Conservation (phyloP, 2,113 vertebrate species). For the Aptenodytes forsteri region DNA sequence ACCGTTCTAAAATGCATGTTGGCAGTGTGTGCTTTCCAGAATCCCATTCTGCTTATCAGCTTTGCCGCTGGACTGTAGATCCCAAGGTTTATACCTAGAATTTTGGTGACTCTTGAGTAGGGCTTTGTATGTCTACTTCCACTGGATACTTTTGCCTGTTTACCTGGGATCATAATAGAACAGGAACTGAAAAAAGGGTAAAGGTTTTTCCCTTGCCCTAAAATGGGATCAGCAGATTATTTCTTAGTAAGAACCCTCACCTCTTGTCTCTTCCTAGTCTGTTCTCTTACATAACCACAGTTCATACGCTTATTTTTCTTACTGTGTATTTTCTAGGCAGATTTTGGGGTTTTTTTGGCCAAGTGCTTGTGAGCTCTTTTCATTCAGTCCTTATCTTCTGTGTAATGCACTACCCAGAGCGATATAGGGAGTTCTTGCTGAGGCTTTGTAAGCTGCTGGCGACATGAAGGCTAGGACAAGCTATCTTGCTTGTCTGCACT, state of each 20-base stretch:
- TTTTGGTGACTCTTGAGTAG: neutral
- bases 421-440: neutral
- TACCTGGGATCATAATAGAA: neutral
- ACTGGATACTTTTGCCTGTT: neutral
- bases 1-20: neutral
- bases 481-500: neutral
- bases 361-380: neutral
- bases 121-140: neutral
- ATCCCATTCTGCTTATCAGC: neutral
- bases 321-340: neutral
- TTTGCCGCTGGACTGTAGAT: neutral
- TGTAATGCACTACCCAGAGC: neutral
- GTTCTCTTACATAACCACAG: neutral
- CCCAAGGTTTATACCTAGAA: neutral
- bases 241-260: neutral
- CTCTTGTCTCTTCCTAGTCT: neutral
- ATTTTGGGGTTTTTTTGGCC: neutral
- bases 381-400: fast-evolving
- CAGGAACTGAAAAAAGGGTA: neutral
- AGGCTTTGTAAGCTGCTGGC: neutral
- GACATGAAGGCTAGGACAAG: fast-evolving
- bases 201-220: neutral
- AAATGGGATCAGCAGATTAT: neutral
- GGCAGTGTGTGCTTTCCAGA: neutral
- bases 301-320: neutral